Percentiles rank a stretch among this genome's conserved stretches.
phyloP scores from a whole-genome alignment of 2,797 vertebrate genomes.

The Pangasius sanitwongsei region DNA sequence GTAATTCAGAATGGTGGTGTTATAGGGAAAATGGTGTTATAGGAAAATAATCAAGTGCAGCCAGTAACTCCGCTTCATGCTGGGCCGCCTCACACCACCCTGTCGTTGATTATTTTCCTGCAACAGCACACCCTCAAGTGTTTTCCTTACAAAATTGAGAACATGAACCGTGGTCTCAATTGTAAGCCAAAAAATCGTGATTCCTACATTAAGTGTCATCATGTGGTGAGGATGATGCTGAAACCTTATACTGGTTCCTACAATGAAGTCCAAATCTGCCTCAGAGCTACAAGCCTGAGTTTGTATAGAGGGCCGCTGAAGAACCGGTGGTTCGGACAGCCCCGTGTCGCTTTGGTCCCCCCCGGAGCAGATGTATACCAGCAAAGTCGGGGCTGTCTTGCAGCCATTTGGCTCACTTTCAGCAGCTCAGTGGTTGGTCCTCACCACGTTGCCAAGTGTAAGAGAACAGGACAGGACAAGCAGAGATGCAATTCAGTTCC shows the following conservation, averaged over 20 bases:
- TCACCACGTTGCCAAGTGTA: conserved; percentile 31
- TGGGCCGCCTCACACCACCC: not conserved
- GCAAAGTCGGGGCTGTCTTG: conserved; percentile 32
- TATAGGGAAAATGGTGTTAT: no score
- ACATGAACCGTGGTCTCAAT: not conserved
- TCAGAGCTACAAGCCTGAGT: not conserved
- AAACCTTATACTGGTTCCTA: not conserved
- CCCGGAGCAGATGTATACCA: conserved; percentile 44
- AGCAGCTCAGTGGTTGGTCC: conserved; percentile 43
- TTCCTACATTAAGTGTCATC: not conserved
- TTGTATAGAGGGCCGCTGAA: not conserved
- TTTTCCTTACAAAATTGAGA: no score
- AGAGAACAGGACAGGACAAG: conserved; percentile 3
- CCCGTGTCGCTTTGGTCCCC: not conserved
- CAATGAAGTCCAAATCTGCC: not conserved
- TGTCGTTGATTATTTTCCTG: not conserved
- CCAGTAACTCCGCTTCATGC: not conserved
- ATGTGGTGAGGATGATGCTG: not conserved
- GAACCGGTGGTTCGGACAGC: not conserved
- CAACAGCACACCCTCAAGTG: not conserved
- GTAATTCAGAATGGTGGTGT: not conserved
- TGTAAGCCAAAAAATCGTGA: not conserved
- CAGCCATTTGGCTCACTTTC: conserved; percentile 52
- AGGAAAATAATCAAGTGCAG: not conserved
- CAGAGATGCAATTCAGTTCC: not conserved